These are phyloP conservation scores for Portevinia maculata DNA, from an alignment of 2,888 invertebrate genomes.

Conservation along the genomic window DNA sequence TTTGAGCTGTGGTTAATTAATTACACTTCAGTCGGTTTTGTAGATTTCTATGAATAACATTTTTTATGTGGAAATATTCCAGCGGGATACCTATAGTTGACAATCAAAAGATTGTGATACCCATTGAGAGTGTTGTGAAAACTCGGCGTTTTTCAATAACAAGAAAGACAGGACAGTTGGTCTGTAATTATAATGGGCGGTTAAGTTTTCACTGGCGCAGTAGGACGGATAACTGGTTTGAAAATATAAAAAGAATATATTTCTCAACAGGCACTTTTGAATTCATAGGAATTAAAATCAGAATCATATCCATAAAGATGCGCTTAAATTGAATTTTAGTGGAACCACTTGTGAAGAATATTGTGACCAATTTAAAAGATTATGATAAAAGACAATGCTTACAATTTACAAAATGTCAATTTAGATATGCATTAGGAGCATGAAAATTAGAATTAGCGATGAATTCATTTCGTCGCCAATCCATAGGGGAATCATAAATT, in stretches of 20 bases:
- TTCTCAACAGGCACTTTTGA: neutral
- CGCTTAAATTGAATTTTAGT: no score
- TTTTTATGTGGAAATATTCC: slow-evolving; percentile 48
- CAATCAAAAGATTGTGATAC: slow-evolving; percentile 65
- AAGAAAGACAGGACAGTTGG: slow-evolving; percentile 4
- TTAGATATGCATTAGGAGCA: no score
- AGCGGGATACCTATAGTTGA: slow-evolving; percentile 66
- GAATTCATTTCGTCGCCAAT: no score
- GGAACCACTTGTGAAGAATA: no score
- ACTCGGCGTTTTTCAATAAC: slow-evolving; percentile 15
- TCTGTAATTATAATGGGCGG: neutral
- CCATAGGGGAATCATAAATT: no score
- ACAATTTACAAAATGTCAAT: no score
- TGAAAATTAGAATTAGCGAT: no score
- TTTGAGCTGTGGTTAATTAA: slow-evolving; percentile 71
- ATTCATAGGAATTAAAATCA: neutral
- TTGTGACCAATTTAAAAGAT: no score
- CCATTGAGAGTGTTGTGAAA: slow-evolving; percentile 70
- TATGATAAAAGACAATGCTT: no score
- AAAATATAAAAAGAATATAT: neutral
- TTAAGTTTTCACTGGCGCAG: slow-evolving; percentile 9
- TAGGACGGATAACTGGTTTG: neutral
- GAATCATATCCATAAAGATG: no score
- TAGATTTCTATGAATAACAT: slow-evolving; percentile 32
- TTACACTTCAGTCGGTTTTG: slow-evolving; percentile 64